phyloP scores from a whole-genome alignment of 2,113 vertebrate genomes.

The Neolamprologus falcicula region DNA sequence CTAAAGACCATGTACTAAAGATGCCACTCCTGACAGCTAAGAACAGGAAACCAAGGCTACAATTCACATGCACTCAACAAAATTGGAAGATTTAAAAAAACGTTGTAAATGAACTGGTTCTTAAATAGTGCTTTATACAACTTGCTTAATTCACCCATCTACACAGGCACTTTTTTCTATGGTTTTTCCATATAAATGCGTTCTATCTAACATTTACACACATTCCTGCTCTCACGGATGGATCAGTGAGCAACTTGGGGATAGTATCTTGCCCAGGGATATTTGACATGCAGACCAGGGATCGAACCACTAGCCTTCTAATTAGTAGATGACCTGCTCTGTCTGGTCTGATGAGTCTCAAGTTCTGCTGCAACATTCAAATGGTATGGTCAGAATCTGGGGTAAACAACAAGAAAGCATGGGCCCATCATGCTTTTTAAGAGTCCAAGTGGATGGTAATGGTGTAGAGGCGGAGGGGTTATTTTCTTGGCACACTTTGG shows the following conservation, averaged over 20 bases:
- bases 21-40: neutral
- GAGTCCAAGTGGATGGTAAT: neutral
- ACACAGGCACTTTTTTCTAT: neutral
- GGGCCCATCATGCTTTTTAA: neutral
- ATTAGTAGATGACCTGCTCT: neutral
- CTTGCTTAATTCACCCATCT: neutral
- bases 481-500: neutral
- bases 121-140: neutral
- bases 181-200: neutral
- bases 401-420: neutral
- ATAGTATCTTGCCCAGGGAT: neutral
- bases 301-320: neutral
- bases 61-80: neutral
- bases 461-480: neutral
- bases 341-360: neutral
- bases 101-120: neutral
- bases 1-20: neutral
- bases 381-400: neutral
- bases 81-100: neutral
- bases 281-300: neutral
- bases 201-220: neutral
- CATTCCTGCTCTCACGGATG: neutral
- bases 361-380: neutral
- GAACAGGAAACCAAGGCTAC: neutral
- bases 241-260: neutral